Evolutionary conservation across 2,888 invertebrate species (phyloP).

Genomic region (Eugnorisma glareosa): DNA sequence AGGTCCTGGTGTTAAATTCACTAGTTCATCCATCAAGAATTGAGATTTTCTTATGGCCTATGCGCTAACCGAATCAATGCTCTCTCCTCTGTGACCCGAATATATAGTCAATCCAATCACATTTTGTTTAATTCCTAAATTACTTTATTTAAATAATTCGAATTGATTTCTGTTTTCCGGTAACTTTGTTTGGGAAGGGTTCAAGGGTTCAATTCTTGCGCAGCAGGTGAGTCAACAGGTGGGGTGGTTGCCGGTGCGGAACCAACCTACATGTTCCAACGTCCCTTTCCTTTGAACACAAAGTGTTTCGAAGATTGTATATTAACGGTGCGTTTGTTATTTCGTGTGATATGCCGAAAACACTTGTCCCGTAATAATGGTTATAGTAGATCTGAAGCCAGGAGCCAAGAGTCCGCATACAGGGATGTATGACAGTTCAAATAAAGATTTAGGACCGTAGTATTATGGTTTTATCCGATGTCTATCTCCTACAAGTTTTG

Average conservation of each 20-base stretch:
- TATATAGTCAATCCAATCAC: background rate
- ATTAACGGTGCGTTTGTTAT: conserved; percentile 20
- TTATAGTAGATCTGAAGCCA: background rate
- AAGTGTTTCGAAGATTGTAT: conserved; percentile 38
- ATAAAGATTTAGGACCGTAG: background rate
- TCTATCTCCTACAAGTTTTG: background rate
- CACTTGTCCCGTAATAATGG: background rate
- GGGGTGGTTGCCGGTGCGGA: conserved; percentile 86
- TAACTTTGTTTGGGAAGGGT: conserved; percentile 56
- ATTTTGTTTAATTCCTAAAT: conserved; percentile 3
- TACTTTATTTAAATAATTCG: conserved; percentile 10
- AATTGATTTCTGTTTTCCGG: conserved; percentile 43
- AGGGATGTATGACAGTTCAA: background rate
- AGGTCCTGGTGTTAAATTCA: background rate
- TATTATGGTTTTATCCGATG: background rate
- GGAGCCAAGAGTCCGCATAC: background rate
- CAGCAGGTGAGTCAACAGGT: conserved; percentile 89
- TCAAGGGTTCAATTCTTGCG: conserved; percentile 70
- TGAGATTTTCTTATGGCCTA: background rate
- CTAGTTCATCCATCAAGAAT: background rate
- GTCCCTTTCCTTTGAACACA: conserved; percentile 65
- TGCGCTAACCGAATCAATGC: background rate
- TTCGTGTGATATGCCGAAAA: background rate
- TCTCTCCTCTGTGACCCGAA: background rate
- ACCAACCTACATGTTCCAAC: conserved; percentile 73